Evolutionary conservation across 1,140 invertebrate genomes (phyloP).

Genomic region (Zaprionus taronus): DNA sequence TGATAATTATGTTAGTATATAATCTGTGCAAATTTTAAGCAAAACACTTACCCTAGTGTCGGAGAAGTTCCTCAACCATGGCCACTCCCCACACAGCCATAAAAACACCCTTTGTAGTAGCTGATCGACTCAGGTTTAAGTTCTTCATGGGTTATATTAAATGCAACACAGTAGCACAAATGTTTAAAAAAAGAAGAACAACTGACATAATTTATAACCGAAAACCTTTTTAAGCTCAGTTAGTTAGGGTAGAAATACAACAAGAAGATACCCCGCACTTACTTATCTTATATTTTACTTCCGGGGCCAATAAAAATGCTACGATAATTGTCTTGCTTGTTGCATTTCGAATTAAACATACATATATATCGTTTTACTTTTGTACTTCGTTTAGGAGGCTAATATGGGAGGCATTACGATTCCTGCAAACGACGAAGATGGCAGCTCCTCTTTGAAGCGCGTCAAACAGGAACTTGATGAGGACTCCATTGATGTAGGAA

Average conservation of each 20-base stretch:
- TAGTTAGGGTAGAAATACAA: conserved; percentile 35
- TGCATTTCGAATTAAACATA: conserved; percentile 50
- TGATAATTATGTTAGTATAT: conserved; percentile 50
- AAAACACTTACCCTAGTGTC: conserved; percentile 57
- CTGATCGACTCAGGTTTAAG: conserved; percentile 44
- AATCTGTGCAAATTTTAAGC: conserved; percentile 75
- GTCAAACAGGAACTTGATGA: conserved; percentile 62
- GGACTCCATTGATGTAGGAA: conserved; percentile 69
- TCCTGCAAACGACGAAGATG: conserved; percentile 65
- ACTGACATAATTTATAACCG: conserved; percentile 69
- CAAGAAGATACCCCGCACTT: conserved; percentile 25
- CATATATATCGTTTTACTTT: not conserved
- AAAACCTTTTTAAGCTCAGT: conserved; percentile 35
- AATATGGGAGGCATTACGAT: conserved; percentile 68
- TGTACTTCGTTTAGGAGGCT: conserved; percentile 56
- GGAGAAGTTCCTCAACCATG: conserved; percentile 49
- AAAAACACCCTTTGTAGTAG: conserved; percentile 3
- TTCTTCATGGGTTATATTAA: conserved; percentile 62
- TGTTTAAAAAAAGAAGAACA: not conserved
- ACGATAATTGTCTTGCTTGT: conserved; percentile 73
- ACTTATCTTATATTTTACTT: conserved; percentile 57
- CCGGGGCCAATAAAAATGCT: conserved; percentile 74
- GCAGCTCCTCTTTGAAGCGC: conserved; percentile 60
- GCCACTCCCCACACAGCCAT: conserved; percentile 31
- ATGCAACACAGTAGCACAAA: conserved; percentile 30